Base-by-base conservation (phyloP, 2,888 invertebrate genomes). In the Lingula anatina region DNA sequence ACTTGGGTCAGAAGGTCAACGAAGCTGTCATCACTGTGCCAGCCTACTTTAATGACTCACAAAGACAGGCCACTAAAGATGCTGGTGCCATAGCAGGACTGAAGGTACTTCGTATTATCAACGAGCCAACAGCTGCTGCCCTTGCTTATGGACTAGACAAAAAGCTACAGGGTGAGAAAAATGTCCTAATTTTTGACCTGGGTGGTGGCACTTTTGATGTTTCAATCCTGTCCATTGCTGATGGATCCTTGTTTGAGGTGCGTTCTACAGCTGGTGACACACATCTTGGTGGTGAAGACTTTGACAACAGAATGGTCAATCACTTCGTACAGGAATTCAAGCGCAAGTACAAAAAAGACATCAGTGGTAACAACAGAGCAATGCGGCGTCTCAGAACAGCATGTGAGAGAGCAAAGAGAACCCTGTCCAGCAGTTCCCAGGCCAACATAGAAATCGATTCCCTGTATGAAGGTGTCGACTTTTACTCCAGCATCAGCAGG, bases 101-200 rank as follows among this genome's bases (percentile, higher is more conserved):
- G 27, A 78, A 79, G 47, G 74, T 78, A 23, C 61, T 75, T 39
- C 57, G 76, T 38, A 73, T 76, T 54, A 89, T 90, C 63, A 90
- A 90, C 71, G 57, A 75, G 60, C 78, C 78, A 23, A 79, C 78
- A 5, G 77, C 60, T 21, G 70, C 70, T n/a, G 70, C 70, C 3
- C 47, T 75, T 21, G 75, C 75, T 2, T 77, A 92, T 65, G 91
- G 92, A 23, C 71, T 83, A 5, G 75, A 76, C 47, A 74, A 76
- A 50, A 69, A 71, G 38, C 46, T 65, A 23, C 86, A 68, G 48
- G 79, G 73, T 36, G 81, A 81, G 57, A 77, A 73, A 55, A 81
- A 81, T 61, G 78, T 83, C 2, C 71, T 82, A 31, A 81, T 83
- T 48, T 83, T 82, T 64, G 83, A 83, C 64, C 66, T 83, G 76